Percentiles rank a stretch among this genome's conserved stretches.
These are phyloP conservation scores for Amaurobius ferox DNA, from an alignment of 2,888 invertebrate genomes.

Conservation along the genomic window DNA sequence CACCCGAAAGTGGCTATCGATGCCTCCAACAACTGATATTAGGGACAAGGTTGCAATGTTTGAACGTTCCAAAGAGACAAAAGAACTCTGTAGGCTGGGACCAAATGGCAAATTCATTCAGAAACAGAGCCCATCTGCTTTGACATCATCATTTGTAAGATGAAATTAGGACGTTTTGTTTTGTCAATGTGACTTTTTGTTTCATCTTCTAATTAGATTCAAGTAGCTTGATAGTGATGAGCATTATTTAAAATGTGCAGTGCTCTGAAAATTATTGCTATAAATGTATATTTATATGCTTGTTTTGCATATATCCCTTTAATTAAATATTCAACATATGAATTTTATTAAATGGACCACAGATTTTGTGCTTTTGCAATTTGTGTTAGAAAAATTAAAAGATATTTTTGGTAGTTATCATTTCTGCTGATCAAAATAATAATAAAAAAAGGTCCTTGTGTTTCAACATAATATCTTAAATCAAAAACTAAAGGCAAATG, in stretches of 20 bases:
- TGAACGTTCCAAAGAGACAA: constrained; percentile 67
- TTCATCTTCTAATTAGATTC: constrained; percentile 2
- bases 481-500: too few species aligned
- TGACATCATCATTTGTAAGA: constrained; percentile 69
- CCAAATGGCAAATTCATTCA: constrained; percentile 70
- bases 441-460: too few species aligned
- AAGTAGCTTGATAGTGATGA: not conserved
- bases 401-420: too few species aligned
- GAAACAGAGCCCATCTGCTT: constrained; percentile 63
- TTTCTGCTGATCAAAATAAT: too few species aligned
- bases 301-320: too few species aligned
- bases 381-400: too few species aligned
- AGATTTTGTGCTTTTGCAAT: too few species aligned
- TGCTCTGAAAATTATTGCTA: not conserved
- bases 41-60: constrained; percentile 72
- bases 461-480: too few species aligned
- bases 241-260: not conserved
- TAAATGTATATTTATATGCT: too few species aligned
- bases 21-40: constrained; percentile 50
- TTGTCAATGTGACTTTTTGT: not conserved
- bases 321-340: too few species aligned
- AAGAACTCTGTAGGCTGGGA: constrained; percentile 63
- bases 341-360: too few species aligned
- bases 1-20: constrained; percentile 50
- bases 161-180: constrained; percentile 28